A percentile compares a stretch with the other conserved stretches of the same genome.
Conservation (phyloP, 2,797 vertebrate genomes). For the Ficedula albicollis region DNA sequence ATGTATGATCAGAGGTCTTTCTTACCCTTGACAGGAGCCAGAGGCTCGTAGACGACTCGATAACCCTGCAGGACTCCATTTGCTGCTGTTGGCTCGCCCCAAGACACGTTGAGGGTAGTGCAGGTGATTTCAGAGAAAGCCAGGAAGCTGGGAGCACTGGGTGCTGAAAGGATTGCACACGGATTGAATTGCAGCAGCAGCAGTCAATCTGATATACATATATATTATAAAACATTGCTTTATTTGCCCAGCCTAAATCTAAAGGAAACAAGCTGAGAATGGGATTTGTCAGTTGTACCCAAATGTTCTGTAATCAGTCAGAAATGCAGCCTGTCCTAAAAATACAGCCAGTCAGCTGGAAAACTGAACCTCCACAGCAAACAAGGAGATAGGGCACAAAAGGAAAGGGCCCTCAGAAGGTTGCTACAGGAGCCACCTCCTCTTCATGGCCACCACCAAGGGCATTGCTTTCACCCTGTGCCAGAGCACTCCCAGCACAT, state of each 20-base stretch:
- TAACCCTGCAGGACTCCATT: conserved; percentile 95
- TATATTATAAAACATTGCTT: neutral
- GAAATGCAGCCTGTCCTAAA: neutral
- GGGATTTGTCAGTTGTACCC: neutral
- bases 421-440: neutral
- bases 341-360: neutral
- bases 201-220: neutral
- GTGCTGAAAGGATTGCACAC: conserved; percentile 78
- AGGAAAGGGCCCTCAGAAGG: neutral
- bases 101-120: conserved; percentile 91
- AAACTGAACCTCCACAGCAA: neutral
- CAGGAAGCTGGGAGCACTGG: conserved; percentile 88
- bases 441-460: neutral
- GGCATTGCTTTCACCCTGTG: neutral
- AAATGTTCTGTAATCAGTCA: neutral
- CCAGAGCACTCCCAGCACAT: neutral
- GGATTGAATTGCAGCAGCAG: neutral
- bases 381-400: neutral
- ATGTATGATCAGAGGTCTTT: neutral
- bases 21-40: conserved; percentile 89
- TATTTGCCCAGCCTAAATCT: neutral
- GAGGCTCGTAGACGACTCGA: conserved; percentile 90
- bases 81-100: conserved; percentile 87
- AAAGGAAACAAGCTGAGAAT: neutral
- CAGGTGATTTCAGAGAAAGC: conserved; percentile 92